Evolutionary conservation across 2,113 vertebrate species (phyloP), one percentile per base, ranked within the genome.

Genomic region (Syngnathus floridae): DNA sequence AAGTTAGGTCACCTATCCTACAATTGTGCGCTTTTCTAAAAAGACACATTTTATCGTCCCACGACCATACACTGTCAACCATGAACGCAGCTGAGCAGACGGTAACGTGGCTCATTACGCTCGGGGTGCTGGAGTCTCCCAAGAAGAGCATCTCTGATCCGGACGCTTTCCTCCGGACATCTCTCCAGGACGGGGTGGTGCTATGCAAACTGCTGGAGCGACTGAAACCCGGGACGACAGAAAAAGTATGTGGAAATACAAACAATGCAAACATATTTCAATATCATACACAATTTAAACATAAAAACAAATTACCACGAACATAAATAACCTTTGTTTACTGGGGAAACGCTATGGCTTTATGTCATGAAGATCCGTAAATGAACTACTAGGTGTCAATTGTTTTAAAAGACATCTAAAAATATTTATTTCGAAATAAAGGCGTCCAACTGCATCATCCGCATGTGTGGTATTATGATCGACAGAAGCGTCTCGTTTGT

Each of bases 11-110:
- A 31, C 35, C 59, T 43, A 21, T 26, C 0, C 59, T 22, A 2
- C 22, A 22, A 38, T 22, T 43, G 7, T 61, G 11, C n/a, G 11
- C 22, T 35, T 14, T 26, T 60, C 10, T 13, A 4, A 37, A 2
- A 5, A 60, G n/a, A 41, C 2, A 60, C 58, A 21, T 41, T 31
- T 51, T 4, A 48, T 4, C 58, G 57, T 55, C 75, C 56, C 35
- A 51, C 60, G 55, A 59, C 43, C 65, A 43, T 17, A 51, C 8
- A 71, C 37, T 62, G 0, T 4, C 54, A 68, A 72, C 69, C 87
- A 94, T 91, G 95, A 96, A 92, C 90, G 93, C 94, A 3, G 93
- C 94, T 0, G 95, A 97, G 70, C 95, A 95, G 86, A 97, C 95
- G 76, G 94, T 97, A 67, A 97, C 95, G 75, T 97, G 95, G 95